Percentiles rank a stretch among this genome's conserved stretches.
phyloP scores from a whole-genome alignment of 2,797 vertebrate genomes.

The Tapera naevia region DNA sequence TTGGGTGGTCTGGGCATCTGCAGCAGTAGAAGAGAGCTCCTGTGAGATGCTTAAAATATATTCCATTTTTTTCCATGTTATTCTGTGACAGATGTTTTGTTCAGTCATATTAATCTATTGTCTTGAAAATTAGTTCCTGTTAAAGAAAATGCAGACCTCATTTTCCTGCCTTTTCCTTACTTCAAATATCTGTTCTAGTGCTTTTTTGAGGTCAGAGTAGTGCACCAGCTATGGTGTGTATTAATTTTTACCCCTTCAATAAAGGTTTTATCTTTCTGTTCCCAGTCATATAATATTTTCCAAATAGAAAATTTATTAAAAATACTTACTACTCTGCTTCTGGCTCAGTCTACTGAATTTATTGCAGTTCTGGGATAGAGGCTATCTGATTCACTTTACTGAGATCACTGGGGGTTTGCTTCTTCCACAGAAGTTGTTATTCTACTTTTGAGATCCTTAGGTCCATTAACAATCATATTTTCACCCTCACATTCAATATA shows the following conservation, averaged over 20 bases:
- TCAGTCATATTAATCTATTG: not conserved
- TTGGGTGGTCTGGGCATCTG: not conserved
- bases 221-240: not conserved
- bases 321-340: not conserved
- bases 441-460: not conserved
- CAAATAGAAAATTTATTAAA: not conserved
- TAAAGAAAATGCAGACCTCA: not conserved
- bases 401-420: not conserved
- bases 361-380: not conserved
- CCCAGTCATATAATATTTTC: not conserved
- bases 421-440: not conserved
- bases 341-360: not conserved
- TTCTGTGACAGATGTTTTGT: conserved; percentile 11
- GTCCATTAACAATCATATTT: not conserved
- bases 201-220: not conserved
- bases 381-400: not conserved
- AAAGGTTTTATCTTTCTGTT: not conserved
- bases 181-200: not conserved
- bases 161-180: not conserved
- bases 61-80: not conserved
- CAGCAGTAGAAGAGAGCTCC: not conserved
- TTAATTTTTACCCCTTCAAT: not conserved
- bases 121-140: not conserved
- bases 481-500: not conserved
- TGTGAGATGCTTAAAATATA: not conserved